Evolutionary conservation across 1,140 invertebrate genomes (phyloP), one percentile per base, ranked within the genome.

Genomic region (Saccostrea cuccullata): DNA sequence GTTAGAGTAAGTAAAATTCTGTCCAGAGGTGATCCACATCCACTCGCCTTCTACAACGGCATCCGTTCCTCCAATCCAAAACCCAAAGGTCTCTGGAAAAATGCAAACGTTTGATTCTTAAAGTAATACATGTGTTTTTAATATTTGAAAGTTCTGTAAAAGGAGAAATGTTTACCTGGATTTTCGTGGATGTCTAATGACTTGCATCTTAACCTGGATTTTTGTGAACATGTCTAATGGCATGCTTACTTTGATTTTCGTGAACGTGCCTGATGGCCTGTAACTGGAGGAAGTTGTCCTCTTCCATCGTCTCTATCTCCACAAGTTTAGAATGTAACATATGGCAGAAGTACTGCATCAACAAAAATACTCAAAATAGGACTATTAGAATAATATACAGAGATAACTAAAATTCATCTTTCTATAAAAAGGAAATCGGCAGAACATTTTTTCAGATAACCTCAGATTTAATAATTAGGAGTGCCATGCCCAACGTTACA

Each of bases 61-160:
- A 55, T 84, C 82, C 4, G 82, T 84, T 0, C 82, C 82, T 20
- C 82, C 82, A 55, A 55, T 84, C 82, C 82, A 84, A 84, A 84
- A 84, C 12, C 82, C 82, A 23, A 17, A 84, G 3, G 23, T 30
- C 15, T 11, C 70, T 77, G 23, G 4, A 77, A 77, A 77, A 15
- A 30, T 30, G 36, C 11, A 15, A n/a, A 64, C 15, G 5, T 17
- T 64, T 47, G 47, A 11, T 47, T 67, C 30, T 36, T 36, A n/a
- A n/a, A n/a, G n/a, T n/a, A n/a, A n/a, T n/a, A n/a, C n/a, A n/a
- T n/a, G n/a, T n/a, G n/a, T n/a, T n/a, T n/a, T n/a, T n/a, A 36
- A 36, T 36, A 36, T 36, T 36, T 2, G n/a, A 36, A 36, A 36
- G 20, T 8, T 8, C 17, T n/a, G 20, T 20, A 23, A 67, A 13